Percentiles rank a stretch among this genome's conserved stretches.
These are phyloP conservation scores for Poeciliopsis turneri DNA, from an alignment of 2,797 vertebrate genomes.

Conservation along the genomic window DNA sequence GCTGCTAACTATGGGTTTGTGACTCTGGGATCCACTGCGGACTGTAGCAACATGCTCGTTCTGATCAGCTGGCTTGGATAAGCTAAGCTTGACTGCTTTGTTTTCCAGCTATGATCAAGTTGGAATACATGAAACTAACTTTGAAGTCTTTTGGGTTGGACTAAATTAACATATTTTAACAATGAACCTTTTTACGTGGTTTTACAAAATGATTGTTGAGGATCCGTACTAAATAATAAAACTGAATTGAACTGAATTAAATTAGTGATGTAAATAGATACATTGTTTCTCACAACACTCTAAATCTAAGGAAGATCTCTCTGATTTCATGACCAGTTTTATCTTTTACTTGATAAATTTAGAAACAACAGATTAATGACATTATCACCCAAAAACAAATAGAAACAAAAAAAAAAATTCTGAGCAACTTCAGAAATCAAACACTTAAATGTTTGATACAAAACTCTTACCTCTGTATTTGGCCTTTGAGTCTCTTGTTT, in stretches of 20 bases:
- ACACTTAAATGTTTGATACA: not conserved
- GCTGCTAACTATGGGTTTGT: not conserved
- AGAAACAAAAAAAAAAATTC: not conserved
- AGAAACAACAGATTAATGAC: not conserved
- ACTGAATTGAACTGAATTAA: not conserved
- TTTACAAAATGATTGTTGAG: not conserved
- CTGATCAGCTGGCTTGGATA: not conserved
- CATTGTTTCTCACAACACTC: not conserved
- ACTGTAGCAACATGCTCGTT: not conserved
- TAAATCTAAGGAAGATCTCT: not conserved
- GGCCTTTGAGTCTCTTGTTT: conserved; percentile 49
- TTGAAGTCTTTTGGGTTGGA: not conserved
- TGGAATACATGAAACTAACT: not conserved
- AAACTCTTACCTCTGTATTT: conserved; percentile 49
- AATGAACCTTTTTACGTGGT: too few species aligned
- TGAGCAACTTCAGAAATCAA: not conserved
- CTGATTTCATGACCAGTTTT: not conserved
- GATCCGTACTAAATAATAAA: not conserved
- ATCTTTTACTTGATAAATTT: not conserved
- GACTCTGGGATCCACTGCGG: not conserved
- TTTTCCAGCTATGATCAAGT: not conserved
- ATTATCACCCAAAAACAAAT: not conserved
- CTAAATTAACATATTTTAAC: not conserved
- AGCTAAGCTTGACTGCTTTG: not conserved
- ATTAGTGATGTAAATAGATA: not conserved